phyloP scores from a whole-genome alignment of 2,797 vertebrate species.

The Serranus cabrilla region DNA sequence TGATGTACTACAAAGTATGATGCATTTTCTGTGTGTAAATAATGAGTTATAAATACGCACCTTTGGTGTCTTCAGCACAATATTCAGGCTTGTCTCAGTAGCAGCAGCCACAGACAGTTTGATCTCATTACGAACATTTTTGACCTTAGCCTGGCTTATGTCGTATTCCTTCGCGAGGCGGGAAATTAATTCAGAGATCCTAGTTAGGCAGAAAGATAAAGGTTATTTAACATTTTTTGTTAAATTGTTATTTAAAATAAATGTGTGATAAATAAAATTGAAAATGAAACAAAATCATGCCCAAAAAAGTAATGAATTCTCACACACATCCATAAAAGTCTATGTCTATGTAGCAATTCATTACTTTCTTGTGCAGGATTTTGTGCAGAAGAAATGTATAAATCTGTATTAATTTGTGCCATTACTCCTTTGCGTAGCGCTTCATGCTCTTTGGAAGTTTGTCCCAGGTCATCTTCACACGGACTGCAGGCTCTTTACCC shows the following conservation, averaged over 20 bases:
- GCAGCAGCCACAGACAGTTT: slow-evolving; percentile 72
- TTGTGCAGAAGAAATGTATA: not conserved
- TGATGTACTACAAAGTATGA: not conserved
- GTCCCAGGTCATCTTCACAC: slow-evolving; percentile 85
- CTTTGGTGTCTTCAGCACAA: slow-evolving; percentile 76
- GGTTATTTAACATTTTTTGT: slow-evolving; percentile 6
- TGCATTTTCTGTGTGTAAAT: slow-evolving; percentile 3
- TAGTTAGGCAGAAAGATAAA: slow-evolving; percentile 55
- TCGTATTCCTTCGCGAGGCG: slow-evolving; percentile 62
- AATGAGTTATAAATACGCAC: slow-evolving; percentile 39
- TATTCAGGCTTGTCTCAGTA: slow-evolving; percentile 66
- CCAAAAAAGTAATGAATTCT: slow-evolving; percentile 12
- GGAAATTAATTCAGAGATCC: slow-evolving; percentile 77
- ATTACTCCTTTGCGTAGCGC: slow-evolving; percentile 78
- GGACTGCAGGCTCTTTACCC: slow-evolving; percentile 80
- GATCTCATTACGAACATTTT: slow-evolving; percentile 81
- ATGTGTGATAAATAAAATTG: not conserved
- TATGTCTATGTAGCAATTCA: not conserved
- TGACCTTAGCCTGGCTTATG: slow-evolving; percentile 54
- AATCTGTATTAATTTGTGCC: not conserved
- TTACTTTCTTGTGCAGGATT: slow-evolving; percentile 7
- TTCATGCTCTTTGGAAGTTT: slow-evolving; percentile 80
- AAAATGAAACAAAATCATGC: not conserved
- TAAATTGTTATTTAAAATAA: not conserved
- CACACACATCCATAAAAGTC: not conserved